Evolutionary conservation across 1,140 invertebrate genomes (phyloP), one percentile per base, ranked within the genome.

Genomic region (Bombyx mori): DNA sequence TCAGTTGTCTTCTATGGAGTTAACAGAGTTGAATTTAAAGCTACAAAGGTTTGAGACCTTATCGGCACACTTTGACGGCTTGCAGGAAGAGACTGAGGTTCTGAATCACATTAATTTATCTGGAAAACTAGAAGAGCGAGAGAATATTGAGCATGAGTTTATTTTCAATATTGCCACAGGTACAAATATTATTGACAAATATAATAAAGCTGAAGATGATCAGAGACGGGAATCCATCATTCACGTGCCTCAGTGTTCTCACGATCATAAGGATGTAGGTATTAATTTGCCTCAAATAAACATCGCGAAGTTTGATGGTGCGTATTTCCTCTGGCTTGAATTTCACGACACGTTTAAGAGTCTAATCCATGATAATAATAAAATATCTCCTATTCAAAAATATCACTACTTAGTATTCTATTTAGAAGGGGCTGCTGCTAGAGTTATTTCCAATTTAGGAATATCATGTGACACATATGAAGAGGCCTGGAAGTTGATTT

Each of bases 321-420:
- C 58, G 4, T 67, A 66, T 58, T 71, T 69, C 44, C 63, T 71
- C 10, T 82, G 80, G 75, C 44, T 69, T n/a, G 65, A 67, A 44
- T 82, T 82, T 66, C 65, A 52, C 1, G 74, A 79, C 57, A 69
- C 68, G 5, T 82, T 72, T 58, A 52, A 61, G 51, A 60, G 60
- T 52, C 47, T 79, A 10, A 71, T 81, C 9, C 57, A 61, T 8
- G 56, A 60, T 18, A 66, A 62, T 47, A 44, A 59, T n/a, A n/a
- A n/a, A n/a, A n/a, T 66, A 10, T 12, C 60, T 2, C 44, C 47
- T 44, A 62, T 65, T 35, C 57, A 65, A 26, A 65, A 65, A 49
- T 62, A 55, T 52, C 54, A 62, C 18, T 65, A 65, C 46, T 43
- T 65, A 44, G 57, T 45, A 3, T 66, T 61, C 10, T 60, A 62